These are phyloP conservation scores for Sitophilus oryzae DNA, from an alignment of 1,140 invertebrate genomes.

Conservation along the genomic window DNA sequence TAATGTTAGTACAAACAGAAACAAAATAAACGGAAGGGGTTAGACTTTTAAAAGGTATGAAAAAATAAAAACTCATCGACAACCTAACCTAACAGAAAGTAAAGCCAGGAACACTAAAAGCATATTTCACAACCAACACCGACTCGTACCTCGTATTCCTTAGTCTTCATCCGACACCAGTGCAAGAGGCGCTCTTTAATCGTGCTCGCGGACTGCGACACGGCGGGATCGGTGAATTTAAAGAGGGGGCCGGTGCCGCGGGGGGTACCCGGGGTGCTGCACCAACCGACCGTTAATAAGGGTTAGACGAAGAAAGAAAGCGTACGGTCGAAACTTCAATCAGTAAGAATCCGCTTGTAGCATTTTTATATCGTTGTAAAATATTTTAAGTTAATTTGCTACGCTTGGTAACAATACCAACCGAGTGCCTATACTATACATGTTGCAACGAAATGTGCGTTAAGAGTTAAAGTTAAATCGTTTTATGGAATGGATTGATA, in stretches of 20 bases:
- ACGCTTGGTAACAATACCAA: too few relatives aligned
- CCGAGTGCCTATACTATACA: too few relatives aligned
- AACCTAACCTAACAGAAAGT: conserved; percentile 20
- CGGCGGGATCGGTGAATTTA: conserved; percentile 80
- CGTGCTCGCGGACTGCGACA: conserved; percentile 80
- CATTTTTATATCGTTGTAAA: too few relatives aligned
- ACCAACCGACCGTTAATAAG: conserved; percentile 17
- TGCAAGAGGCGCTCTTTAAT: conserved; percentile 93
- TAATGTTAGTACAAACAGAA: too few relatives aligned
- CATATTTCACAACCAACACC: conserved; percentile 17
- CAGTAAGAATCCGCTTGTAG: too few relatives aligned
- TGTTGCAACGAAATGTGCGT: too few relatives aligned
- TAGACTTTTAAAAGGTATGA: too few relatives aligned
- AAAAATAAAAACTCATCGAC: too few relatives aligned
- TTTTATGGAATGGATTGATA: too few relatives aligned
- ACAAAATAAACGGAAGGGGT: too few relatives aligned
- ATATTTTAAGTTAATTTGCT: too few relatives aligned
- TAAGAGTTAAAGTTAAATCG: too few relatives aligned
- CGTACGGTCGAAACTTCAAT: neutral
- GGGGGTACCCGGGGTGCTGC: conserved; percentile 42
- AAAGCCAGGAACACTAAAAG: conserved; percentile 16
- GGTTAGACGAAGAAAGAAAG: conserved; percentile 8
- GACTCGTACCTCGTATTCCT: conserved; percentile 83
- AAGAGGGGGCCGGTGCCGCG: conserved; percentile 61
- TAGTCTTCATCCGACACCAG: conserved; percentile 94